Evolutionary conservation across 2,113 vertebrate genomes (phyloP), one percentile per base, ranked within the genome.

Genomic region (Phrynocephalus versicolor): DNA sequence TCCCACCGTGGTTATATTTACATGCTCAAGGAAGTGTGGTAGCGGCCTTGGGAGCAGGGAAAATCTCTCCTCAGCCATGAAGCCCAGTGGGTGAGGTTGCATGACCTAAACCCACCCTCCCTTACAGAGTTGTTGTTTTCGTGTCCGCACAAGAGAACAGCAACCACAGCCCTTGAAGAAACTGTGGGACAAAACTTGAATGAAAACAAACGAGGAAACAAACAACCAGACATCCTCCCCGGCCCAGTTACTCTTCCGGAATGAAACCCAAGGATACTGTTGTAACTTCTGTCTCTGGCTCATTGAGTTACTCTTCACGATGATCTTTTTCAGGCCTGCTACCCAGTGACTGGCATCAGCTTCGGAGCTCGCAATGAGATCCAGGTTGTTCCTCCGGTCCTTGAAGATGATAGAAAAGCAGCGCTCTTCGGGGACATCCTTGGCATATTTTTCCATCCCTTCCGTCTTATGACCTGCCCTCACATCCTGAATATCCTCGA

Each of bases 331-430:
- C 67, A 99, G 95, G 33, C 97, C 96, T 0, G 55, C 83, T 27
- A 97, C 96, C 98, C 99, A 99, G 87, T 95, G 96, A 83, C 93
- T 93, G 16, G 97, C 97, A 1, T 97, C 97, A 0, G 94, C 93
- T 0, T 81, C 89, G 0, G 91, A 95, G 0, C 39, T 71, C 0
- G 98, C 97, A 21, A 99, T 96, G 92, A 99, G 96, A 93, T 99
- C 98, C 3, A 99, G 97, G 64, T 96, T 98, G 78, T 96, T 99
- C 85, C 96, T 94, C 84, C 96, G 96, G 80, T 96, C 97, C 94
- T 98, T 99, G 93, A 99, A 99, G 92, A 98, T 84, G 82, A 99
- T 97, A 93, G 98, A 98, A 95, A 99, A 99, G 96, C 99, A 99
- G 73, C 90, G 96, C 3, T 97, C 94, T 75, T 97, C 97, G 0